Evolutionary conservation across 2,888 invertebrate genomes (phyloP).

Genomic region (Hypselothyrea guttata): DNA sequence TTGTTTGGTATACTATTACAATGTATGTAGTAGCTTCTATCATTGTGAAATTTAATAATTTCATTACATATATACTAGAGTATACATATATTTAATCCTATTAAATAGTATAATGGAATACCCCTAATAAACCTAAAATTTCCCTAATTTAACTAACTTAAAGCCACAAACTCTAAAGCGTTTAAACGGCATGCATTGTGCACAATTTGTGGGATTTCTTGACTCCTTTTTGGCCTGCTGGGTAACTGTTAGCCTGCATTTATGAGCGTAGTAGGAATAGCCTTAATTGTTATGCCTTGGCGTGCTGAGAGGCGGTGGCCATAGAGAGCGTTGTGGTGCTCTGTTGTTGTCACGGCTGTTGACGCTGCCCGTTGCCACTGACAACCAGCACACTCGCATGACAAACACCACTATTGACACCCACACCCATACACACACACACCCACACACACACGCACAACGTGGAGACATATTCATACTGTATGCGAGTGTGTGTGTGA

Average conservation of each 20-base stretch:
- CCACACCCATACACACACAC: slow-evolving; percentile 25
- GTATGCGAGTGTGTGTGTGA: background rate
- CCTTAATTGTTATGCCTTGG: slow-evolving; percentile 35
- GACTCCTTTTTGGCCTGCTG: background rate
- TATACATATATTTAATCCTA: no score
- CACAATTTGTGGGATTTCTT: background rate
- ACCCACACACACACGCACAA: slow-evolving; percentile 11
- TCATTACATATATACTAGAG: no score
- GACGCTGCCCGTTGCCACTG: slow-evolving; percentile 67
- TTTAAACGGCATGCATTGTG: background rate
- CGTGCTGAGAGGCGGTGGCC: slow-evolving; percentile 28
- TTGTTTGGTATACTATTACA: no score
- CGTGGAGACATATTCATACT: no score
- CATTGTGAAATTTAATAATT: no score
- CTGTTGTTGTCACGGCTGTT: slow-evolving; percentile 69
- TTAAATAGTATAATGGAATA: no score
- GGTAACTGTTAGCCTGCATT: background rate
- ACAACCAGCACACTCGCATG: slow-evolving; percentile 61
- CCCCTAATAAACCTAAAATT: no score
- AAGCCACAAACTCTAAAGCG: no score
- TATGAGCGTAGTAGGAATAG: background rate
- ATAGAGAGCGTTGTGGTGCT: slow-evolving; percentile 22
- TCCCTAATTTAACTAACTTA: no score
- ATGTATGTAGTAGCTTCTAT: no score
- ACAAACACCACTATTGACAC: slow-evolving; percentile 41